phyloP scores from a whole-genome alignment of 2,113 vertebrate species.

The Galeopterus variegatus region DNA sequence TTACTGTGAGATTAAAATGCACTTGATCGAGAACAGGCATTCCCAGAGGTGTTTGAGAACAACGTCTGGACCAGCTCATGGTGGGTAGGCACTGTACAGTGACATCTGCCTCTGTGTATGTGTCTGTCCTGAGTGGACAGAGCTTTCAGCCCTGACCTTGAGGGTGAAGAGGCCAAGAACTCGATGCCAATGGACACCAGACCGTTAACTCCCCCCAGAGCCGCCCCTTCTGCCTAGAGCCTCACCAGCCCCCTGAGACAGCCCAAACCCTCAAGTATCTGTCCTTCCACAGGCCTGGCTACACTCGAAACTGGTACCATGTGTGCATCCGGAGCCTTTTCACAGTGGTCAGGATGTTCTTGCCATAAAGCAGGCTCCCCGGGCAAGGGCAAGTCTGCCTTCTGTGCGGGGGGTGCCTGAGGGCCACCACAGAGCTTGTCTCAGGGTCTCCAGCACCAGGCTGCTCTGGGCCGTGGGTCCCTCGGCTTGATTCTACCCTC shows the following conservation, averaged over 20 bases:
- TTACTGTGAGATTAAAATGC: neutral
- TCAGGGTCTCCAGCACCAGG: neutral
- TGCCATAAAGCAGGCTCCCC: neutral
- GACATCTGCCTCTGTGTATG: neutral
- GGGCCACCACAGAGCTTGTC: fast-evolving
- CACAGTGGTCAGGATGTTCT: fast-evolving
- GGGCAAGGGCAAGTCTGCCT: neutral
- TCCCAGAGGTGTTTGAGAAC: neutral
- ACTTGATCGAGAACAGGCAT: neutral
- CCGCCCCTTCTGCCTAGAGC: neutral
- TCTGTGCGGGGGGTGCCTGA: too few species aligned
- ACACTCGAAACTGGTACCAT: neutral
- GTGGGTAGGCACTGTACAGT: fast-evolving
- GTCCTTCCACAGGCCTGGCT: neutral
- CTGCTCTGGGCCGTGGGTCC: neutral
- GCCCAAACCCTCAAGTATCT: neutral
- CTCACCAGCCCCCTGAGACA: neutral
- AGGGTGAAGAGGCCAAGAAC: neutral
- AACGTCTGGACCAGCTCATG: neutral
- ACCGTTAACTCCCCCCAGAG: neutral
- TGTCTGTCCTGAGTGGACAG: neutral
- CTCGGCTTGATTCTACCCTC: neutral
- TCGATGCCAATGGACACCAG: fast-evolving
- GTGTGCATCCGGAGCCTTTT: neutral
- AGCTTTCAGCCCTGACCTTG: neutral